Evolutionary conservation across 2,888 invertebrate genomes (phyloP).

Genomic region (Actias luna): DNA sequence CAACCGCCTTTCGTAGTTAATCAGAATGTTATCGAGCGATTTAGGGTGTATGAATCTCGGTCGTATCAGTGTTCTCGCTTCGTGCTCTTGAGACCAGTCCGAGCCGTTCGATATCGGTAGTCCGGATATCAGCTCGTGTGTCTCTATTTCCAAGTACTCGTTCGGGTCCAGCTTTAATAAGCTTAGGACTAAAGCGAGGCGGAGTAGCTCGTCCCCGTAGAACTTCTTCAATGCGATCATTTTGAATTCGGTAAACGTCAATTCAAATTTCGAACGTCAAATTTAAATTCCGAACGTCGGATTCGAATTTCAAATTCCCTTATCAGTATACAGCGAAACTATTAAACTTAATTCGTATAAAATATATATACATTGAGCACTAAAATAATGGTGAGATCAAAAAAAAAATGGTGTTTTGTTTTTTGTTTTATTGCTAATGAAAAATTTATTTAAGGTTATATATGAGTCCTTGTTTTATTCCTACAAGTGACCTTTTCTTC

Average conservation of each 20-base stretch:
- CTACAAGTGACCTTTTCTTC: conserved; percentile 37
- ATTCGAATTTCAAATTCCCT: conserved; percentile 6
- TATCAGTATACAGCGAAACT: neutral
- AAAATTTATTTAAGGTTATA: conserved; percentile 1
- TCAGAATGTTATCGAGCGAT: conserved; percentile 85
- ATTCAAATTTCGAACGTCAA: conserved; percentile 33
- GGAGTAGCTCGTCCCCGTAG: conserved; percentile 90
- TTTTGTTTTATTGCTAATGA: neutral
- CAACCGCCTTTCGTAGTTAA: conserved; percentile 87
- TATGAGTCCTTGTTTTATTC: conserved; percentile 30
- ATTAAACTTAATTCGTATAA: conserved; percentile 5
- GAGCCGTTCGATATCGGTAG: conserved; percentile 85
- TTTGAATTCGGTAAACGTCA: conserved; percentile 24
- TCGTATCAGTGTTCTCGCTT: conserved; percentile 79
- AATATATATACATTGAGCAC: conserved; percentile 56
- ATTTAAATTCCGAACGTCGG: conserved; percentile 24
- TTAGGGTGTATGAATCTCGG: conserved; percentile 87
- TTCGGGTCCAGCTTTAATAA: conserved; percentile 89
- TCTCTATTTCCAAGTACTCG: conserved; percentile 83
- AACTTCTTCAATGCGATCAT: conserved; percentile 93
- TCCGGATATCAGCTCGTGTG: conserved; percentile 74
- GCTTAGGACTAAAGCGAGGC: conserved; percentile 90
- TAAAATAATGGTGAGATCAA: conserved; percentile 69
- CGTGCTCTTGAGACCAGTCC: conserved; percentile 84
- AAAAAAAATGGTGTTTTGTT: conserved; percentile 23